Percentiles rank a stretch among this genome's conserved stretches.
phyloP scores from a whole-genome alignment of 2,888 invertebrate genomes.

The Polymixis lichenea region DNA sequence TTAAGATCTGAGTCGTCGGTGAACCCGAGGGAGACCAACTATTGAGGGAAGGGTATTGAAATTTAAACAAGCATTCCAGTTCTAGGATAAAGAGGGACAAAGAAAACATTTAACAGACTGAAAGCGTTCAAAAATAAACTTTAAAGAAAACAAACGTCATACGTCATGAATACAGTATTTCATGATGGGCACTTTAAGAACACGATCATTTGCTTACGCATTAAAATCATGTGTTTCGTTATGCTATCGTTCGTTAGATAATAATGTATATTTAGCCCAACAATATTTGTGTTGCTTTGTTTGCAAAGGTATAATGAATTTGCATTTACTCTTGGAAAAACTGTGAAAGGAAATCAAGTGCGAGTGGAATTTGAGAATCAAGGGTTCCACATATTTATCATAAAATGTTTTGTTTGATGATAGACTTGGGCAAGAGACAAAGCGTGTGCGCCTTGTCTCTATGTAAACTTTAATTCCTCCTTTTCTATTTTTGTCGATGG shows the following conservation, averaged over 20 bases:
- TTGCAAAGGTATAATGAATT: conserved; percentile 23
- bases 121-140: conserved; percentile 6
- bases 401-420: not conserved
- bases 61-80: not conserved
- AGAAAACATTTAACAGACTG: not conserved
- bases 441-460: too few species aligned
- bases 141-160: conserved; percentile 10
- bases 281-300: conserved; percentile 32
- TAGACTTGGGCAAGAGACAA: too few species aligned
- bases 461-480: too few species aligned
- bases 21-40: too few species aligned
- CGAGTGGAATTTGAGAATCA: not conserved
- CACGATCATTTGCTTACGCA: conserved; percentile 32
- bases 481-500: too few species aligned
- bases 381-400: conserved; percentile 6
- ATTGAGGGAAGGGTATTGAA: not conserved
- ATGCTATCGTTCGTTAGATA: conserved; percentile 42
- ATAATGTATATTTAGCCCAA: conserved; percentile 40
- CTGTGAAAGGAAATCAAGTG: conserved; percentile 7
- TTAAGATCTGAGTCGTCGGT: too few species aligned
- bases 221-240: conserved; percentile 43
- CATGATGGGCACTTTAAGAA: conserved; percentile 51
- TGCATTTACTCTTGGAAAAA: conserved; percentile 39
- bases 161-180: conserved; percentile 42
- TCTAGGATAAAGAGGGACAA: not conserved